Evolutionary conservation across 2,888 invertebrate genomes (phyloP).

Genomic region (Mythimna impura): DNA sequence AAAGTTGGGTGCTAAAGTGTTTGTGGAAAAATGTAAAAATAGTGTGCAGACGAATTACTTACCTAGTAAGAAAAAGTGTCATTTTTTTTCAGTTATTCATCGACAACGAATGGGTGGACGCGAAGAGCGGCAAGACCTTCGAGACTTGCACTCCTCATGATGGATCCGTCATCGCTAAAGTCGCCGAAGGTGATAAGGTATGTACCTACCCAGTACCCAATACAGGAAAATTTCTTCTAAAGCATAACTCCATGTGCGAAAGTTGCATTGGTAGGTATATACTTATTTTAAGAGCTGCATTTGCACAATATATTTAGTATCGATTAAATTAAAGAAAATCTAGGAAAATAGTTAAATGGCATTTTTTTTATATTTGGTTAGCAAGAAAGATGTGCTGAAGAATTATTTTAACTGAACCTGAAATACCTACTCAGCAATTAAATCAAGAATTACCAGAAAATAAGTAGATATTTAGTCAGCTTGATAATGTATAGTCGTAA

Average conservation of each 20-base stretch:
- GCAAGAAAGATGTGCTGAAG: too few relatives aligned
- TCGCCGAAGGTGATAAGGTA: slow-evolving; percentile 96
- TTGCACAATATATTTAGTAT: too few relatives aligned
- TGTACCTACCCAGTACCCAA: slow-evolving; percentile 8
- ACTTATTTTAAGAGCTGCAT: too few relatives aligned
- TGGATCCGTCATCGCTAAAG: slow-evolving; percentile 92
- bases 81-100: slow-evolving; percentile 76
- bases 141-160: slow-evolving; percentile 94
- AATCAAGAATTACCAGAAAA: too few relatives aligned
- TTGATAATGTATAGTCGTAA: too few relatives aligned
- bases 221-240: not conserved
- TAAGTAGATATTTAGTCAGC: too few relatives aligned
- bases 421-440: too few relatives aligned
- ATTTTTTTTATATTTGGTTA: too few relatives aligned
- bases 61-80: too few relatives aligned
- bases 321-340: too few relatives aligned
- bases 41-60: not conserved
- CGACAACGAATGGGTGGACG: slow-evolving; percentile 90
- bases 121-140: slow-evolving; percentile 95
- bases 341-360: too few relatives aligned
- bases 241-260: not conserved
- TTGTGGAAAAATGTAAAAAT: not conserved
- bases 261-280: not conserved
- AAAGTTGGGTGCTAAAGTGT: not conserved
- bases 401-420: too few relatives aligned